Percentiles rank a stretch among this genome's conserved stretches.
Evolutionary conservation across 2,797 vertebrate genomes (phyloP).

Genomic region (Lutjanus campechanus): DNA sequence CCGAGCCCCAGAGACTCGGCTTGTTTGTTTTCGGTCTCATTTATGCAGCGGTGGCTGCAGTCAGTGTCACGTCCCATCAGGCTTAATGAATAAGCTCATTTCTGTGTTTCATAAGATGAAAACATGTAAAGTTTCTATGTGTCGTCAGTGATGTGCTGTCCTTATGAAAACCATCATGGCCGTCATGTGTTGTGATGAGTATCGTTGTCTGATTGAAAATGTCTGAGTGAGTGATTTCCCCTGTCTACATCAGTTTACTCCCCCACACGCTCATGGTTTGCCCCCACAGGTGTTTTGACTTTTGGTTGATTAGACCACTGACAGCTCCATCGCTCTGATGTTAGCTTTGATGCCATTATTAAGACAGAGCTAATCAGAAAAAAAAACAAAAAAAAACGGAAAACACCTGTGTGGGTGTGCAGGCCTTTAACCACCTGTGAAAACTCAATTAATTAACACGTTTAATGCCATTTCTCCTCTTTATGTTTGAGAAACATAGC

Average conservation of each 20-base stretch:
- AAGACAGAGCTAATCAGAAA: not conserved
- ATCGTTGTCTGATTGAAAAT: too few species aligned
- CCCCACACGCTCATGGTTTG: not conserved
- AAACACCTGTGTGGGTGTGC: too few species aligned
- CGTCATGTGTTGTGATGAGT: not conserved
- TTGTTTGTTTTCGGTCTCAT: constrained; percentile 61
- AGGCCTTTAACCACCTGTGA: not conserved
- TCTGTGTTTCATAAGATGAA: constrained; percentile 33
- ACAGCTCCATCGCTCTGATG: not conserved
- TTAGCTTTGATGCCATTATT: not conserved
- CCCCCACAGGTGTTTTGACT: not conserved
- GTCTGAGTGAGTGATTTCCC: not conserved
- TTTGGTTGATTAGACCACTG: not conserved
- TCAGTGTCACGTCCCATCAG: constrained; percentile 28
- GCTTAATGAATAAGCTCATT: constrained; percentile 48
- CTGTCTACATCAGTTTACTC: not conserved
- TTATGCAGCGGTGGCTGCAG: constrained; percentile 26
- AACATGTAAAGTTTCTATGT: constrained; percentile 3
- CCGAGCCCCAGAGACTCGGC: constrained; percentile 56
- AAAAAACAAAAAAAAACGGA: too few species aligned
- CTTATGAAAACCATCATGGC: not conserved
- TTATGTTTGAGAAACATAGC: too few species aligned
- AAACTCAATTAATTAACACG: too few species aligned
- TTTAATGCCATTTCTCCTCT: too few species aligned
- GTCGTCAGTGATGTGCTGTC: not conserved